These are phyloP conservation scores for Agriopis marginaria DNA, from an alignment of 2,888 invertebrate species.

Conservation along the genomic window DNA sequence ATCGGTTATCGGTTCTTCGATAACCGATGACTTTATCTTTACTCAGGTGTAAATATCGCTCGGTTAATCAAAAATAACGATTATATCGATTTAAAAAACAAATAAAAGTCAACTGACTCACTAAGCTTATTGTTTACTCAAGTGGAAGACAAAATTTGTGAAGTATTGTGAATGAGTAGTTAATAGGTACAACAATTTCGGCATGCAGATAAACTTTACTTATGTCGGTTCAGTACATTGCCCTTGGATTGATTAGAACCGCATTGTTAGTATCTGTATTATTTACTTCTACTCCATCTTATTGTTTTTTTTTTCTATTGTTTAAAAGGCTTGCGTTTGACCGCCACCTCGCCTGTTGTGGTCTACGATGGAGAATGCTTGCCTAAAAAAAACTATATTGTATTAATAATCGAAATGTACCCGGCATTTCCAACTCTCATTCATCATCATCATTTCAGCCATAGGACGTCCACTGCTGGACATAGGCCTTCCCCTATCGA, in stretches of 20 bases:
- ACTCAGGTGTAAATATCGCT: slow-evolving; percentile 8
- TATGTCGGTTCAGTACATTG: background rate
- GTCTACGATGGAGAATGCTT: too few relatives aligned
- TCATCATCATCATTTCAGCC: too few relatives aligned
- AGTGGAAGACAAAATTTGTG: slow-evolving; percentile 1
- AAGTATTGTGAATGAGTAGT: background rate
- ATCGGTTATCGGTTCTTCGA: too few relatives aligned
- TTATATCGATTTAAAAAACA: background rate
- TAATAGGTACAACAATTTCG: background rate
- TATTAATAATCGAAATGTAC: too few relatives aligned
- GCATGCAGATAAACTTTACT: slow-evolving; percentile 6
- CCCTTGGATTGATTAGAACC: background rate
- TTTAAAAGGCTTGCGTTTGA: too few relatives aligned
- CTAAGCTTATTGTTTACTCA: slow-evolving; percentile 14
- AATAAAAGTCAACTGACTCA: slow-evolving; percentile 2
- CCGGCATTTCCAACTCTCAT: too few relatives aligned
- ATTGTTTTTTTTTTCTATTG: too few relatives aligned
- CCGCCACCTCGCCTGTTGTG: too few relatives aligned
- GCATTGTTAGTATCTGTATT: background rate
- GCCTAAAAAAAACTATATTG: too few relatives aligned
- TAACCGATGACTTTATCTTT: background rate
- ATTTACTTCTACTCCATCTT: too few relatives aligned
- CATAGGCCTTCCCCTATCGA: too few relatives aligned
- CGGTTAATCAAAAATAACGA: slow-evolving; percentile 12
- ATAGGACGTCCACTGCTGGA: too few relatives aligned